phyloP scores from a whole-genome alignment of 2,888 invertebrate genomes.

The Thecocarcelia acutangulata region DNA sequence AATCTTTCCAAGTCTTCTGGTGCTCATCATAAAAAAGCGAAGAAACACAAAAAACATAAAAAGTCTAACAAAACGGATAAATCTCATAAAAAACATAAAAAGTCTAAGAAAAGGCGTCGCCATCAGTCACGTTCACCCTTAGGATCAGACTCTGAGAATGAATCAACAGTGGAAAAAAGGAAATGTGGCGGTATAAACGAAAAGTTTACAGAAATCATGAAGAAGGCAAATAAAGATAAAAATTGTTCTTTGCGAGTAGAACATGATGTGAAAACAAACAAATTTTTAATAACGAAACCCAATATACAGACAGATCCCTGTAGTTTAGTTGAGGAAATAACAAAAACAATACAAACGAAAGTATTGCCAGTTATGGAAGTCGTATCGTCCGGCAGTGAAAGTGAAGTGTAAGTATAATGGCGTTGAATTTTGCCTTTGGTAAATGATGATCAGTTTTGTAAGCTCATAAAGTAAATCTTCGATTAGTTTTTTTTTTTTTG shows the following conservation, averaged over 20 bases:
- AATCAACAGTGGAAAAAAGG: constrained; percentile 71
- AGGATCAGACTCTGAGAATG: constrained; percentile 73
- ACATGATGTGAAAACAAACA: constrained; percentile 75
- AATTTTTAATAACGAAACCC: constrained; percentile 76
- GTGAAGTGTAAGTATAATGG: constrained; percentile 82
- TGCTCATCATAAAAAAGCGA: constrained; percentile 82
- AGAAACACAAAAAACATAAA: constrained; percentile 87
- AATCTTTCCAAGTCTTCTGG: constrained; percentile 73
- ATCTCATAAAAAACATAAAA: constrained; percentile 85
- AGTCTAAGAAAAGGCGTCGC: constrained; percentile 83
- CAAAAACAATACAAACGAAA: constrained; percentile 81
- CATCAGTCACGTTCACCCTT: constrained; percentile 75
- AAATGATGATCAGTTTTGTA: no score
- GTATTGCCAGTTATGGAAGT: constrained; percentile 83
- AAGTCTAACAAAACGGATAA: constrained; percentile 83
- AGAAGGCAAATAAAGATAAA: constrained; percentile 76
- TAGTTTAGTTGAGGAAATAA: constrained; percentile 82
- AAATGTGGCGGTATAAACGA: constrained; percentile 76
- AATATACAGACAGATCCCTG: constrained; percentile 81
- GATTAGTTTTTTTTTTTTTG: no score
- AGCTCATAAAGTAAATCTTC: no score
- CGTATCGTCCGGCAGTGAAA: constrained; percentile 87
- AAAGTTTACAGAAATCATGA: constrained; percentile 80
- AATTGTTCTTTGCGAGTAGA: constrained; percentile 71
- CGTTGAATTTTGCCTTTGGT: no score